Conservation (phyloP, 1,140 invertebrate genomes). For the Andrena cerasifolii region DNA sequence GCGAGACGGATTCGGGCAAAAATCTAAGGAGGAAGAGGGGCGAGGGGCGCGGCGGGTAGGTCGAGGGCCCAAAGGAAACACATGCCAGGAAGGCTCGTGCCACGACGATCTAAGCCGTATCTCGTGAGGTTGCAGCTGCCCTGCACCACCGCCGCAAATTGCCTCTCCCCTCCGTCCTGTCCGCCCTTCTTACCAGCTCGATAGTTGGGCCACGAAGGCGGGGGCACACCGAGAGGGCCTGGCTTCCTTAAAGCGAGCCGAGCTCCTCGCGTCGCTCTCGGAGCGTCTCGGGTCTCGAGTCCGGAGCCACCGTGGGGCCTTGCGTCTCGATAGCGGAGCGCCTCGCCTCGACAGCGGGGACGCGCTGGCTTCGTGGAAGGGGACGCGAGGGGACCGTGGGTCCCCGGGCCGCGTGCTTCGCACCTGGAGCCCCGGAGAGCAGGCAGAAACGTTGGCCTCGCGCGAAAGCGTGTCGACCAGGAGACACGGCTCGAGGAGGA, state of each 20-base stretch:
- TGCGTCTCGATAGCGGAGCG: neutral
- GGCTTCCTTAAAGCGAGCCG: slow-evolving; percentile 55
- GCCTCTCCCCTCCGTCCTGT: slow-evolving; percentile 37
- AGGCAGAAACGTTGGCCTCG: slow-evolving; percentile 29
- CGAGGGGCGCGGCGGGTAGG: slow-evolving; percentile 17
- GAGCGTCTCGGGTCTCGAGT: slow-evolving; percentile 19
- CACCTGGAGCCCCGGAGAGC: slow-evolving; percentile 71
- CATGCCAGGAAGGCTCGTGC: slow-evolving; percentile 79
- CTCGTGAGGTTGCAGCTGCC: slow-evolving; percentile 76
- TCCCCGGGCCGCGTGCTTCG: slow-evolving; percentile 56
- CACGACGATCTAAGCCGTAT: slow-evolving; percentile 78
- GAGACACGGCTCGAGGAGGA: too few species aligned
- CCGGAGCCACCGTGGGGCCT: slow-evolving; percentile 26
- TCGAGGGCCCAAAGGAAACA: slow-evolving; percentile 70
- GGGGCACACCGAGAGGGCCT: slow-evolving; percentile 15
- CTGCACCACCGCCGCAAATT: slow-evolving; percentile 58
- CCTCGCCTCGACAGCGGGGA: slow-evolving; percentile 41
- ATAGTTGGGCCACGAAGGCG: slow-evolving; percentile 28
- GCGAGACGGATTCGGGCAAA: slow-evolving; percentile 27
- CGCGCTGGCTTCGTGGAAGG: slow-evolving; percentile 7
- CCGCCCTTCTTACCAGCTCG: slow-evolving; percentile 32
- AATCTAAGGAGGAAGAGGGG: slow-evolving; percentile 31
- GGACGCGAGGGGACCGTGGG: slow-evolving; percentile 33
- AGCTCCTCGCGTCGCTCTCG: slow-evolving; percentile 20
- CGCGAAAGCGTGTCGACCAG: neutral